A percentile compares a stretch with the other conserved stretches of the same genome.
Conservation (phyloP, 2,888 invertebrate species). For the Drosophila bunnanda region DNA sequence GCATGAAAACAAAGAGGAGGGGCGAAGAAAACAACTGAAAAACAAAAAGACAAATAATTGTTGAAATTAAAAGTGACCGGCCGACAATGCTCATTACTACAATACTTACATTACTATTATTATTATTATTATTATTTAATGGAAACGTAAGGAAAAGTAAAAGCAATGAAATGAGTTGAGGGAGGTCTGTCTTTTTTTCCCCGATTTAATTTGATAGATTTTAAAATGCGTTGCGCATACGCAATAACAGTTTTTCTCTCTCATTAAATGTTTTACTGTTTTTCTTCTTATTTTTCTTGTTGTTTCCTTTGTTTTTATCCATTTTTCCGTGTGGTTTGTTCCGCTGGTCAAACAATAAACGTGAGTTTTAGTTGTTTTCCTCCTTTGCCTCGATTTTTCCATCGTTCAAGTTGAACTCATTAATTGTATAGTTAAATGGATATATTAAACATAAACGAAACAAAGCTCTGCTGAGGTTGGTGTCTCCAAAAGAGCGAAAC, state of each 20-base stretch:
- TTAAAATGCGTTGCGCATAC: conserved; percentile 42
- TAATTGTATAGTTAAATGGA: conserved; percentile 74
- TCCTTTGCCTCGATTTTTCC: conserved; percentile 8
- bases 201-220: conserved; percentile 33
- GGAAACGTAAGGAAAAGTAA: conserved; percentile 35
- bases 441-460: conserved; percentile 67
- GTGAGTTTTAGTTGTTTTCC: conserved; percentile 38
- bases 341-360: conserved; percentile 56
- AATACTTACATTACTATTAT: too few relatives aligned
- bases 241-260: conserved; percentile 34
- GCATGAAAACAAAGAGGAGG: conserved; percentile 46
- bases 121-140: conserved; percentile 10
- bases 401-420: conserved; percentile 56
- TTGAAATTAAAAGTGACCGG: conserved; percentile 63
- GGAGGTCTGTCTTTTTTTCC: not conserved
- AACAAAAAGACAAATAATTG: conserved; percentile 56
- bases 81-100: conserved; percentile 21
- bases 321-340: conserved; percentile 39
- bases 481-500: conserved; percentile 25
- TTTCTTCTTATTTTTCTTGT: conserved; percentile 16
- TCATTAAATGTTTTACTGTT: conserved; percentile 22
- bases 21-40: not conserved
- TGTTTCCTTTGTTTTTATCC: conserved; percentile 35
- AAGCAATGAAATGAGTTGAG: conserved; percentile 6
- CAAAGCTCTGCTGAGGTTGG: conserved; percentile 36